These are phyloP conservation scores for Calycopis cecrops DNA, from an alignment of 1,140 invertebrate genomes.

Conservation along the genomic window DNA sequence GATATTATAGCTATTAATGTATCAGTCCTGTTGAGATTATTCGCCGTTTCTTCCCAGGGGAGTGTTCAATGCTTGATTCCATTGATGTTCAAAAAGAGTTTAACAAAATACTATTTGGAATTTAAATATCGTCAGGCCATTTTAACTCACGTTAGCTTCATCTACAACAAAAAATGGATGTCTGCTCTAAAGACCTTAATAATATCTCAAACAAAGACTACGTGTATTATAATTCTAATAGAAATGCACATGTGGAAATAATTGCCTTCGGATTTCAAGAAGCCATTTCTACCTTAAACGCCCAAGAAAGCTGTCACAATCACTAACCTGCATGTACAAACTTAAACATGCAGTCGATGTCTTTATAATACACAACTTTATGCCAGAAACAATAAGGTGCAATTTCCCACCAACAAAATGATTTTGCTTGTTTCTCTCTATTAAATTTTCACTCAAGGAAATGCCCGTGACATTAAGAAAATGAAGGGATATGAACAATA, in stretches of 20 bases:
- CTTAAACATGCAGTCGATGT: neutral
- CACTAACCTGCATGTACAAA: slow-evolving; percentile 26
- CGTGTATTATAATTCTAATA: slow-evolving; percentile 10
- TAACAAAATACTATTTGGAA: too few relatives aligned
- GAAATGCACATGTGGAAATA: slow-evolving; percentile 27
- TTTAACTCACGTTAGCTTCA: too few relatives aligned
- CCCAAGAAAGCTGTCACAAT: slow-evolving; percentile 37
- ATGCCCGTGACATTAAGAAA: slow-evolving; percentile 45
- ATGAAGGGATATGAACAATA: slow-evolving; percentile 38
- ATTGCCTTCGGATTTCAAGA: slow-evolving; percentile 39
- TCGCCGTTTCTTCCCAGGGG: too few relatives aligned
- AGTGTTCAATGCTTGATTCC: too few relatives aligned
- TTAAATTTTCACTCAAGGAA: slow-evolving; percentile 44
- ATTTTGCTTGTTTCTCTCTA: slow-evolving; percentile 27
- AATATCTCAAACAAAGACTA: neutral
- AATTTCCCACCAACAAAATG: slow-evolving; percentile 7
- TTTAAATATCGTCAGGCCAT: too few relatives aligned
- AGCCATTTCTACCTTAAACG: slow-evolving; percentile 40
- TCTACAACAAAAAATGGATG: too few relatives aligned
- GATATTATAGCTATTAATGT: too few relatives aligned
- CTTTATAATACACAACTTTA: slow-evolving; percentile 8
- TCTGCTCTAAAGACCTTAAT: too few relatives aligned
- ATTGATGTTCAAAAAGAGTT: too few relatives aligned
- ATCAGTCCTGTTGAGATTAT: too few relatives aligned
- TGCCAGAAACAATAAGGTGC: slow-evolving; percentile 19